Conservation (phyloP, 2,797 vertebrate genomes). For the Lophotriccus pileatus region DNA sequence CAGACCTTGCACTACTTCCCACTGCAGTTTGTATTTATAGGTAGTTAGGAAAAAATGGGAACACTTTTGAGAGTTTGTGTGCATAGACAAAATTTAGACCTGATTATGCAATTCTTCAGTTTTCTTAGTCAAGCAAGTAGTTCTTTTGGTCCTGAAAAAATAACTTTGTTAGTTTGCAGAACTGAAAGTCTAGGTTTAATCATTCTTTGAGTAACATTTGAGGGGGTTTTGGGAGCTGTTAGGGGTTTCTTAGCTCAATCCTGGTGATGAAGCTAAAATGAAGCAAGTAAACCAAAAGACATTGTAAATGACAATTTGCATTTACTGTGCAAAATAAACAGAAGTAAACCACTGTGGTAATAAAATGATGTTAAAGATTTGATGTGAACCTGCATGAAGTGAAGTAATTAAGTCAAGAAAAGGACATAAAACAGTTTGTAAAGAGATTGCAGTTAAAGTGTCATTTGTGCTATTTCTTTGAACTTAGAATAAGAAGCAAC, state of each 20-base stretch:
- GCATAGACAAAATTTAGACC: not conserved
- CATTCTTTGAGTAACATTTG: not conserved
- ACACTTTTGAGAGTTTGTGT: not conserved
- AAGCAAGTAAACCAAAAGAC: slow-evolving; percentile 13
- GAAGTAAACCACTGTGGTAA: slow-evolving; percentile 1
- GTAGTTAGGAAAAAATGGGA: not conserved
- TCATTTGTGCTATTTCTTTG: slow-evolving; percentile 23
- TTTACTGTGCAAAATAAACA: slow-evolving; percentile 14
- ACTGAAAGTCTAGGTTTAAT: not conserved
- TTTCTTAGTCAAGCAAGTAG: not conserved
- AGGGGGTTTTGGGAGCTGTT: not conserved
- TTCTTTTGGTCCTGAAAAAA: not conserved
- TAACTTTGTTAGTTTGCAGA: not conserved
- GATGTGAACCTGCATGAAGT: slow-evolving; percentile 26
- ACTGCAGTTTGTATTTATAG: not conserved
- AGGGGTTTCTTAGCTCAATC: not conserved
- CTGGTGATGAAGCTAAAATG: slow-evolving; percentile 5
- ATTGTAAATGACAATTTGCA: slow-evolving; percentile 17
- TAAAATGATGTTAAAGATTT: slow-evolving; percentile 18
- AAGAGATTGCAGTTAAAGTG: slow-evolving; percentile 51
- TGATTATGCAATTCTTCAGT: not conserved
- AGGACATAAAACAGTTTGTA: slow-evolving; percentile 47
- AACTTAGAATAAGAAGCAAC: not conserved
- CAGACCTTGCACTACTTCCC: not conserved
- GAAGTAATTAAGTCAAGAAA: slow-evolving; percentile 34